Conservation (phyloP, 1,140 invertebrate species). For the Drosophila kanapiae region DNA sequence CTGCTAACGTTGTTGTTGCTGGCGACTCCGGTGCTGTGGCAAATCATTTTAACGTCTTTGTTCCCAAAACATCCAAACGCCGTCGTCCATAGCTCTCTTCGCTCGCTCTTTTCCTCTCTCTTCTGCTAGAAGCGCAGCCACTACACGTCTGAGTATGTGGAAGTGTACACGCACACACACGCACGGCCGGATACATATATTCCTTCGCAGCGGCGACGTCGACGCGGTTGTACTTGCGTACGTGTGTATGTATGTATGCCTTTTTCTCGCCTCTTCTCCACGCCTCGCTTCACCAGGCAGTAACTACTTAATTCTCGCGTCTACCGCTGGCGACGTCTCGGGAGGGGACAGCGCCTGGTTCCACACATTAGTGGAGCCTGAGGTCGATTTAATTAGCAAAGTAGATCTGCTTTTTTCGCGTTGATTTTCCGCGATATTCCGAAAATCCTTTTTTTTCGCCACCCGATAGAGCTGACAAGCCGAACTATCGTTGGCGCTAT, state of each 20-base stretch:
- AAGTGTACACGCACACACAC: constrained; percentile 27
- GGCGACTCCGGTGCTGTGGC: constrained; percentile 37
- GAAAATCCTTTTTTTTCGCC: constrained; percentile 34
- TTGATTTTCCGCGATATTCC: constrained; percentile 41
- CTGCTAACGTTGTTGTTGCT: constrained; percentile 43
- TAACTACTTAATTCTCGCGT: constrained; percentile 26
- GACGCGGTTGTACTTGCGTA: constrained; percentile 58
- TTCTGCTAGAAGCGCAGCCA: constrained; percentile 64
- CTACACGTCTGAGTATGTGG: constrained; percentile 26
- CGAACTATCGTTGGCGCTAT: constrained; percentile 1
- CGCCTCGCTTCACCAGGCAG: constrained; percentile 30
- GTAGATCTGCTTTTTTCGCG: constrained; percentile 18
- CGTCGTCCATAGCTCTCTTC: constrained; percentile 39
- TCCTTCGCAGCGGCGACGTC: constrained; percentile 61
- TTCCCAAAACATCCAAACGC: constrained; percentile 62
- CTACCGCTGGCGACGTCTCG: constrained; percentile 13
- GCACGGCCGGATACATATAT: constrained; percentile 70
- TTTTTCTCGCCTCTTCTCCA: constrained; percentile 53
- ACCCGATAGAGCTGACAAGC: constrained; percentile 14
- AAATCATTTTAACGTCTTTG: constrained; percentile 71
- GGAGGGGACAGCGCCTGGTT: background rate
- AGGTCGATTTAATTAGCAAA: constrained; percentile 33
- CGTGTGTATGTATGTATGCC: constrained; percentile 69
- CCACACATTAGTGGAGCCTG: constrained; percentile 5
- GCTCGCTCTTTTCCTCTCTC: constrained; percentile 19